Evolutionary conservation across 2,113 vertebrate genomes (phyloP).

Genomic region (Heterotis niloticus): DNA sequence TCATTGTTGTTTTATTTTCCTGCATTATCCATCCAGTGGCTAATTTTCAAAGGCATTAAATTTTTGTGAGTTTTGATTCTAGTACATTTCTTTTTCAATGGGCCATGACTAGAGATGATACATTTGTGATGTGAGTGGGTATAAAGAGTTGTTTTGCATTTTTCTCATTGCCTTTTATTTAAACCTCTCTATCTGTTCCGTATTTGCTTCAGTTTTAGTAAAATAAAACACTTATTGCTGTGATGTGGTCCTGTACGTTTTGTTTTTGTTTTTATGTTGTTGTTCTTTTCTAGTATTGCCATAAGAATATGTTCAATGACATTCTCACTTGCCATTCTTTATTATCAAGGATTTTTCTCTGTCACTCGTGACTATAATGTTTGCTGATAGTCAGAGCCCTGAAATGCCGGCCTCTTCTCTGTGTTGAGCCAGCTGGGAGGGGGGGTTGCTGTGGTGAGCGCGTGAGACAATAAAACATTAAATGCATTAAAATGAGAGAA

Average conservation of each 20-base stretch:
- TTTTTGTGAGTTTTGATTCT: conserved; percentile 2
- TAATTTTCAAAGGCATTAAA: background rate
- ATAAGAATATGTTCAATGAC: conserved; percentile 10
- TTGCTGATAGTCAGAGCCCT: background rate
- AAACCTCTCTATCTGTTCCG: background rate
- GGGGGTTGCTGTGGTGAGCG: background rate
- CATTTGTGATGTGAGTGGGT: background rate
- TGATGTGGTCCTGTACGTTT: conserved; percentile 4
- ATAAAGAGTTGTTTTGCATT: background rate
- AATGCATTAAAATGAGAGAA: too few relatives aligned
- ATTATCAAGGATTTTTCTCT: background rate
- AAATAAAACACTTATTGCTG: conserved; percentile 20
- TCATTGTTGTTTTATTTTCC: conserved; percentile 8
- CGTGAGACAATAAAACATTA: background rate
- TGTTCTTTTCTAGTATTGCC: conserved; percentile 9
- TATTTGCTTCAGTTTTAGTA: background rate
- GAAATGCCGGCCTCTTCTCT: background rate
- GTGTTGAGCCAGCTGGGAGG: too few relatives aligned
- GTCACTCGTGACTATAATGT: background rate
- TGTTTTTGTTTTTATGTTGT: conserved; percentile 5
- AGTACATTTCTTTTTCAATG: background rate
- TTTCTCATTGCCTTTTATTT: conserved; percentile 7
- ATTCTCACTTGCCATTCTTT: conserved; percentile 9
- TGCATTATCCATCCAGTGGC: background rate
- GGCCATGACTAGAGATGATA: background rate